A percentile compares a stretch with the other conserved stretches of the same genome.
These are phyloP conservation scores for Epinotia brunnichana DNA, from an alignment of 2,888 invertebrate species.

Conservation along the genomic window DNA sequence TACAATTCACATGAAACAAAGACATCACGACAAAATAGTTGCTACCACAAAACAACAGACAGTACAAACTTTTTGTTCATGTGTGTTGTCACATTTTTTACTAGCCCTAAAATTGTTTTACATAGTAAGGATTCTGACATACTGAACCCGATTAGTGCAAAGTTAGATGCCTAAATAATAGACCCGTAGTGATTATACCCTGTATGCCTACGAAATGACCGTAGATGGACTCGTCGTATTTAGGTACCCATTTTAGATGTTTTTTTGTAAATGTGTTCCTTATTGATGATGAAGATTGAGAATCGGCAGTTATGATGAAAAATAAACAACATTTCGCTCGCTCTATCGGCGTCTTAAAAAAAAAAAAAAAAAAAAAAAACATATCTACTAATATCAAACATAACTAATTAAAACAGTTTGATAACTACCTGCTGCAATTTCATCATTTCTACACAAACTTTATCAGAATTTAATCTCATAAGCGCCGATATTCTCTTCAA, in stretches of 20 bases:
- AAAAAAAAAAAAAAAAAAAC: too few species aligned
- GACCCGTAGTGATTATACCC: conserved; percentile 30
- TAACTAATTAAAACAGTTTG: too few species aligned
- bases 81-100: conserved; percentile 28
- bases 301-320: conserved; percentile 15
- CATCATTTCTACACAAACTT: too few species aligned
- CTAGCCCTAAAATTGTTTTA: conserved; percentile 10
- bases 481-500: conserved; percentile 26
- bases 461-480: not conserved
- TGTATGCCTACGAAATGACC: conserved; percentile 24
- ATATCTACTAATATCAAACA: too few species aligned
- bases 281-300: not conserved
- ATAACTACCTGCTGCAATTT: too few species aligned
- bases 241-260: conserved; percentile 26
- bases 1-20: conserved; percentile 10
- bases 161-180: conserved; percentile 37
- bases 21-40: not conserved
- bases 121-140: conserved; percentile 19
- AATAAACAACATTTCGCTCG: not conserved
- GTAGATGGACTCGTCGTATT: conserved; percentile 20
- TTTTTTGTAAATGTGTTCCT: conserved; percentile 15
- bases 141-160: conserved; percentile 28
- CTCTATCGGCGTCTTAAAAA: too few species aligned
- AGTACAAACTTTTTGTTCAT: not conserved
- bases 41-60: not conserved